A percentile compares a stretch with the other conserved stretches of the same genome.
phyloP scores from a whole-genome alignment of 2,797 vertebrate genomes.

The Alouatta caraya region DNA sequence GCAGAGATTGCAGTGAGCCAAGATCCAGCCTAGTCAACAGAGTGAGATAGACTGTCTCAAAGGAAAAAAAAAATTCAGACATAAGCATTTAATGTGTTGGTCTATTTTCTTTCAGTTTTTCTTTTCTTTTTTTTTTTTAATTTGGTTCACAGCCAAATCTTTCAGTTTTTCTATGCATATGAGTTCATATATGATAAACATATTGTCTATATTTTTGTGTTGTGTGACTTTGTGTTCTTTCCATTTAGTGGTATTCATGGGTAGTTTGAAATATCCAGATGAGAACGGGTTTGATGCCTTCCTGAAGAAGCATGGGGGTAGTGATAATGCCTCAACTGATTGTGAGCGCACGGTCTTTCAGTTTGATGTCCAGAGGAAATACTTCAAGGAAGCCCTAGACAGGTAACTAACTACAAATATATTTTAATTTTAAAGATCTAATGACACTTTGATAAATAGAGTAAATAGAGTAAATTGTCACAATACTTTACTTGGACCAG shows the following conservation, averaged over 20 bases:
- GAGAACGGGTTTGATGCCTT: slow-evolving; percentile 97
- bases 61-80: neutral
- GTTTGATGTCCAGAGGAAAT: slow-evolving; percentile 95
- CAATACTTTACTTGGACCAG: neutral
- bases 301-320: slow-evolving; percentile 96
- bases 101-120: slow-evolving; percentile 26
- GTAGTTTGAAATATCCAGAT: slow-evolving; percentile 95
- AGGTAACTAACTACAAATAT: slow-evolving; percentile 85
- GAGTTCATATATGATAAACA: slow-evolving; percentile 41
- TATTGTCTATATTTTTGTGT: slow-evolving; percentile 41
- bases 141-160: neutral
- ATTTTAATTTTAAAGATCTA: slow-evolving; percentile 56
- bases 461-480: neutral
- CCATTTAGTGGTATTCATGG: slow-evolving; percentile 97
- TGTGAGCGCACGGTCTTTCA: slow-evolving; percentile 97
- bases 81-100: neutral
- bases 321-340: slow-evolving; percentile 96
- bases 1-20: no score
- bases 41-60: no score
- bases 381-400: slow-evolving; percentile 94
- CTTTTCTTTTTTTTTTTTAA: neutral
- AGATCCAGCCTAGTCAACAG: no score
- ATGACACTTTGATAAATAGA: neutral
- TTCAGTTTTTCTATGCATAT: neutral
- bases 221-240: slow-evolving; percentile 63